Conservation (phyloP, 2,888 invertebrate species). For the Mechanitis messenoides region DNA sequence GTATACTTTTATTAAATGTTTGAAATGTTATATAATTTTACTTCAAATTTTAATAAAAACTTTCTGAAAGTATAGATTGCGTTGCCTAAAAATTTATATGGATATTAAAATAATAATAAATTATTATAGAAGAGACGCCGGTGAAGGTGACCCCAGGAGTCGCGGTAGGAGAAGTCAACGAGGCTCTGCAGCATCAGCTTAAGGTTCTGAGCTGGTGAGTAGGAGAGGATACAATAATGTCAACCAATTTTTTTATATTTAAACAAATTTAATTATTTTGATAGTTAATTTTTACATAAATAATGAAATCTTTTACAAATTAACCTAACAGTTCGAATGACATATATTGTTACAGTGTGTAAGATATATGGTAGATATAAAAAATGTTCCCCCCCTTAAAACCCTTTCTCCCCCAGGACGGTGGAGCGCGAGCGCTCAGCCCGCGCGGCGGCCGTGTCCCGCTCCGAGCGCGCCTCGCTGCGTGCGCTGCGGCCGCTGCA, state of each 20-base stretch:
- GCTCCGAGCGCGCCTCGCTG: conserved; percentile 48
- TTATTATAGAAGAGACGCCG: conserved; percentile 53
- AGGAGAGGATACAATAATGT: no score
- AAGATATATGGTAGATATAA: background rate
- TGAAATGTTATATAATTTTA: no score
- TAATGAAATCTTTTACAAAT: no score
- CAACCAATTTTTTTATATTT: no score
- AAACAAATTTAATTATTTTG: no score
- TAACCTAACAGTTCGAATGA: no score
- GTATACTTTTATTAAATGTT: background rate
- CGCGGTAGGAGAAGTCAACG: conserved; percentile 57
- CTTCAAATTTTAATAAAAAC: no score
- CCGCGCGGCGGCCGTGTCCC: conserved; percentile 56
- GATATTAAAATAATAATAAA: background rate
- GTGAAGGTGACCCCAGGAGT: conserved; percentile 75
- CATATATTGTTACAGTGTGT: no score
- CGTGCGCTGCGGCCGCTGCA: conserved; percentile 55
- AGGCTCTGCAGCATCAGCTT: conserved; percentile 66
- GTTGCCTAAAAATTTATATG: no score
- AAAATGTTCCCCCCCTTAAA: background rate
- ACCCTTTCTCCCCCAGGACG: conserved; percentile 42
- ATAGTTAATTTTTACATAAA: no score
- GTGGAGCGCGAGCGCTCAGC: conserved; percentile 63
- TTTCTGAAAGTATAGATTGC: no score
- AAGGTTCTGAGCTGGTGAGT: conserved; percentile 68